Evolutionary conservation across 2,797 vertebrate genomes (phyloP).

Genomic region (Pangasius larnaudii): DNA sequence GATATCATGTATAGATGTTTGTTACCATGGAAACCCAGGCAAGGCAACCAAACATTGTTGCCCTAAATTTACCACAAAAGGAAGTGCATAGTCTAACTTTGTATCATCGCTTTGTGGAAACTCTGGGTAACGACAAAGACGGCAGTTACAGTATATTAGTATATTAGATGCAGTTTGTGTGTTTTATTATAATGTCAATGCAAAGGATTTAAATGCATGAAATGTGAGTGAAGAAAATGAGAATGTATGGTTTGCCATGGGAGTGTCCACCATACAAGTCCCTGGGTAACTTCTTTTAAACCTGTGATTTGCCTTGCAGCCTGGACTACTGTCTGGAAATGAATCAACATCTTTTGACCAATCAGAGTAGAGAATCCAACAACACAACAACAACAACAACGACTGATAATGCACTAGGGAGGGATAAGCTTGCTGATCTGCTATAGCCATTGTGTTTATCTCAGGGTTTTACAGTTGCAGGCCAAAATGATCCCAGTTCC

Average conservation of each 20-base stretch:
- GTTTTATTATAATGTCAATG: not conserved
- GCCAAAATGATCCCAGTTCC: not conserved
- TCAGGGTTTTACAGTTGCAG: not conserved
- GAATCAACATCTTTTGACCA: not conserved
- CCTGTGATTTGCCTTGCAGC: not conserved
- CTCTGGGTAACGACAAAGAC: not conserved
- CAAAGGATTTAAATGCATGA: not conserved
- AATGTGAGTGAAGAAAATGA: not conserved
- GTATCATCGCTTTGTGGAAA: not conserved
- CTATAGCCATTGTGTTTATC: not conserved
- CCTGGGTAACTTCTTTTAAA: not conserved
- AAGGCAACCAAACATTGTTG: constrained; percentile 47
- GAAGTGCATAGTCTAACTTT: constrained; percentile 47
- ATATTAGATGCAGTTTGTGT: not conserved
- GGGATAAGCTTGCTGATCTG: not conserved
- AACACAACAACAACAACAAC: not conserved
- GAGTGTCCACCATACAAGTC: not conserved
- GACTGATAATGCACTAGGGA: not conserved
- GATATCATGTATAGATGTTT: constrained; percentile 32
- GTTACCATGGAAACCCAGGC: constrained; percentile 63
- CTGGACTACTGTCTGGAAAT: not conserved
- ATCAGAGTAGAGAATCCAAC: not conserved
- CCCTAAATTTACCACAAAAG: constrained; percentile 35
- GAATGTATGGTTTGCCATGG: not conserved
- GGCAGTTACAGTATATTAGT: not conserved